Conservation (phyloP, 2,888 invertebrate genomes). For the Netelia fuscicornis region DNA sequence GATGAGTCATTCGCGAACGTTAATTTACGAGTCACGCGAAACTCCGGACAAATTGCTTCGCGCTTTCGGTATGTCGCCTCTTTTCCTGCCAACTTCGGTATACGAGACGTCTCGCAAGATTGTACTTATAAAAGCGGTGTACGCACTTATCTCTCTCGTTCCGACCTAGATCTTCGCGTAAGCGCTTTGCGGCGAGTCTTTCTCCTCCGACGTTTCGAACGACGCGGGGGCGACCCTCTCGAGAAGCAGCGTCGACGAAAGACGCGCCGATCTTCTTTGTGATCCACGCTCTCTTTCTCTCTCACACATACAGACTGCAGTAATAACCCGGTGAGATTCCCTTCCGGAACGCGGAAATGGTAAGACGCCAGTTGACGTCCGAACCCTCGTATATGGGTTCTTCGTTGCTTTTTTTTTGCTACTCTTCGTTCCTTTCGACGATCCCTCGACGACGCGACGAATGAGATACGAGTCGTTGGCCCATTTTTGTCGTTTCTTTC, state of each 20-base stretch:
- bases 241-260: conserved; percentile 48
- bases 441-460: conserved; percentile 31
- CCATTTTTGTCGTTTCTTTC: conserved; percentile 55
- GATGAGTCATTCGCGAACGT: background rate
- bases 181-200: conserved; percentile 54
- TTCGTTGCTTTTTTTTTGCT: background rate
- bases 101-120: background rate
- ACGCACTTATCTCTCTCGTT: conserved; percentile 47
- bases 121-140: conserved; percentile 1
- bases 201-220: conserved; percentile 6
- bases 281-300: conserved; percentile 34
- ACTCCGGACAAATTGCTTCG: conserved; percentile 23
- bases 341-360: conserved; percentile 66
- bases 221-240: conserved; percentile 58
- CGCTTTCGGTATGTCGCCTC: conserved; percentile 14
- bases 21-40: conserved; percentile 5
- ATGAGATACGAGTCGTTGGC: conserved; percentile 57
- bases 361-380: conserved; percentile 18
- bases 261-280: conserved; percentile 58
- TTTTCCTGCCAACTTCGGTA: conserved; percentile 5
- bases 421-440: conserved; percentile 20
- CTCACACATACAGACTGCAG: background rate
- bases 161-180: conserved; percentile 62
- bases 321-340: conserved; percentile 59
- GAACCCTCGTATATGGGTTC: background rate